Evolutionary conservation across 1,140 invertebrate genomes (phyloP), one percentile per base, ranked within the genome.

Genomic region (Aphelenchoides besseyi): DNA sequence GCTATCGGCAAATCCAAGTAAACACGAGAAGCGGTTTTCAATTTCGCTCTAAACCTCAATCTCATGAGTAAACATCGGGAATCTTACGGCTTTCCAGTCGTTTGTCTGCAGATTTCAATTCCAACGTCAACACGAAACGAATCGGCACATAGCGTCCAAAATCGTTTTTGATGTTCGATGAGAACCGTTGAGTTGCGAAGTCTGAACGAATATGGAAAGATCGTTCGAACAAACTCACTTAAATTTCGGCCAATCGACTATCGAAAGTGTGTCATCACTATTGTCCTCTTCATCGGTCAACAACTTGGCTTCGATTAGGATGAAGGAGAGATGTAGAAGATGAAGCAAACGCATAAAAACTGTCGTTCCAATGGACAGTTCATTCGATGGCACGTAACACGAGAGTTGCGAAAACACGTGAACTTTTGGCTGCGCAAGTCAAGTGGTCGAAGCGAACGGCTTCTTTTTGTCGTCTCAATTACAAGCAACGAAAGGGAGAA

Each of bases 111-210:
- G 23, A 59, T 59, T 33, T 59, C 55, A 33, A 8, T 23, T 5
- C 55, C 55, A 8, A 59, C 23, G 5, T 28, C 5, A 28, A 59
- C 55, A 8, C 55, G 55, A 59, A 59, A 59, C 18, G 55, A 59
- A 8, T 59, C 55, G 5, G 55, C 55, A 33, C 55, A 59, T 33
- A 59, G 18, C 5, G 55, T 5, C 18, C 5, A 18, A 5, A 18
- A 18, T 28, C 55, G 5, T 59, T 5, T 28, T 33, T 59, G 55
- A 5, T 18, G 18, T 59, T 59, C 18, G 5, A 59, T 23, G 55
- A 8, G 18, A 28, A 59, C 55, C 5, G 55, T 59, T 5, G 5
- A 8, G 55, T 59, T 59, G 5, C 18, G 55, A 28, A 59, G 32
- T 8, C 55, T 59, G 18, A 28, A 59, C 5, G 18, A 8, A 23